Conservation (phyloP, 1,140 invertebrate species). For the Oreohelix idahoensis region DNA sequence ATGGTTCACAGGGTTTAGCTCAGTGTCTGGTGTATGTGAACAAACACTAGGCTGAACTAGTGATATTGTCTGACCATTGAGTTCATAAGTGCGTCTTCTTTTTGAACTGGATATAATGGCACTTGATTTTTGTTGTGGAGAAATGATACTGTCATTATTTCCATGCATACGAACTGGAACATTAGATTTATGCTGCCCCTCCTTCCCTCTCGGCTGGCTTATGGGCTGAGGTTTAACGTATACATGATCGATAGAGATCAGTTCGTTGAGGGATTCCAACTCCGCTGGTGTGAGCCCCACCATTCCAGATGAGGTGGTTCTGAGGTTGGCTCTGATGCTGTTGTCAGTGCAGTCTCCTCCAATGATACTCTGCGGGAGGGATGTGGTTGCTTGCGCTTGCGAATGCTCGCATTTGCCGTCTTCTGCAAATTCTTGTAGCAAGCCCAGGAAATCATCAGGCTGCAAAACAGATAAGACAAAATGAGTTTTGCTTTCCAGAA, state of each 20-base stretch:
- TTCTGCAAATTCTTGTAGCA: conserved; percentile 56
- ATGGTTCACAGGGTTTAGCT: background rate
- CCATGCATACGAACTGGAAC: background rate
- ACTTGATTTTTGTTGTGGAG: background rate
- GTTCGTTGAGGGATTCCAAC: conserved; percentile 74
- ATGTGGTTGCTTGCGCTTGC: conserved; percentile 48
- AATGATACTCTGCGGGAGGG: conserved; percentile 43
- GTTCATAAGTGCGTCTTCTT: background rate
- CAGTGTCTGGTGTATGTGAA: background rate
- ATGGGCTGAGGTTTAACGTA: conserved; percentile 67
- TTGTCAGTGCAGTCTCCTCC: conserved; percentile 24
- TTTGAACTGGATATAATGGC: background rate
- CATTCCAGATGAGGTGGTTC: conserved; percentile 50
- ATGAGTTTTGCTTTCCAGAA: too few relatives aligned
- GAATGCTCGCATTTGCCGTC: conserved; percentile 26
- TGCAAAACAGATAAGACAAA: conserved; percentile 54
- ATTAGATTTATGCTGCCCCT: conserved; percentile 18
- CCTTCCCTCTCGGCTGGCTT: conserved; percentile 8
- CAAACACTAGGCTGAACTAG: background rate
- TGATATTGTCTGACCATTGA: background rate
- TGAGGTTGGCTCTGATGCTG: conserved; percentile 35
- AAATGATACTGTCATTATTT: background rate
- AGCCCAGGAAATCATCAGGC: conserved; percentile 61
- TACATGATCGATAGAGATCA: conserved; percentile 71
- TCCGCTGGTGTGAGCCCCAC: conserved; percentile 73